Percentiles rank a stretch among this genome's conserved stretches.
These are phyloP conservation scores for Lacerta viridis DNA, from an alignment of 2,797 vertebrate genomes.

Conservation along the genomic window DNA sequence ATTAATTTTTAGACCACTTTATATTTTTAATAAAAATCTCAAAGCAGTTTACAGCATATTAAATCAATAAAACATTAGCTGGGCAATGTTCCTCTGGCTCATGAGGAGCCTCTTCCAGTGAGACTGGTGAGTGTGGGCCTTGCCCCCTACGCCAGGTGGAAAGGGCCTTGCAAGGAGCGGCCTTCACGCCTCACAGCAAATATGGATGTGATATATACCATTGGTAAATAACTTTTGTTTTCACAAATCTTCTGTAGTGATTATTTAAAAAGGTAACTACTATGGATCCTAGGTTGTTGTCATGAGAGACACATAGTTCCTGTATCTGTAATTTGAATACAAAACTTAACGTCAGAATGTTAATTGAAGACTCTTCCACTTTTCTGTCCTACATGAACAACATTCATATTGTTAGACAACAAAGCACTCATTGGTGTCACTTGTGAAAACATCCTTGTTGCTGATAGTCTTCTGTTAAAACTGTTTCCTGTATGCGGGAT, in stretches of 20 bases:
- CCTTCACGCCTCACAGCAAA: too few species aligned
- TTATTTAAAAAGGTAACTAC: constrained; percentile 26
- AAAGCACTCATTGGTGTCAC: background rate
- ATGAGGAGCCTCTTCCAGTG: too few species aligned
- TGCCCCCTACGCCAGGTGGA: too few species aligned
- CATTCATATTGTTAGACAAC: background rate
- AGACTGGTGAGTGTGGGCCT: too few species aligned
- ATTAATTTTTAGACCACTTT: too few species aligned
- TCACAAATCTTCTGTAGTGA: background rate
- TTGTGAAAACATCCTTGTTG: background rate
- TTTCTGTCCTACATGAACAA: background rate
- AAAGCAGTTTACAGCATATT: too few species aligned
- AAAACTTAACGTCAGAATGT: background rate
- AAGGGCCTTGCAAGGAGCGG: too few species aligned
- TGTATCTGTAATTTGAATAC: background rate
- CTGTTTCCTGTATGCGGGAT: background rate
- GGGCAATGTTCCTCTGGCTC: too few species aligned
- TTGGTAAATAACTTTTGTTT: background rate
- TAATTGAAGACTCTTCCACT: background rate
- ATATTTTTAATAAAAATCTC: too few species aligned
- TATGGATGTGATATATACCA: too few species aligned
- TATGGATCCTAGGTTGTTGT: background rate
- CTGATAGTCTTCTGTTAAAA: background rate
- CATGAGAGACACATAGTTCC: background rate
- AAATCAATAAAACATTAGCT: too few species aligned